Evolutionary conservation across 2,888 invertebrate species (phyloP).

Genomic region (Schrankia costaestrigalis): DNA sequence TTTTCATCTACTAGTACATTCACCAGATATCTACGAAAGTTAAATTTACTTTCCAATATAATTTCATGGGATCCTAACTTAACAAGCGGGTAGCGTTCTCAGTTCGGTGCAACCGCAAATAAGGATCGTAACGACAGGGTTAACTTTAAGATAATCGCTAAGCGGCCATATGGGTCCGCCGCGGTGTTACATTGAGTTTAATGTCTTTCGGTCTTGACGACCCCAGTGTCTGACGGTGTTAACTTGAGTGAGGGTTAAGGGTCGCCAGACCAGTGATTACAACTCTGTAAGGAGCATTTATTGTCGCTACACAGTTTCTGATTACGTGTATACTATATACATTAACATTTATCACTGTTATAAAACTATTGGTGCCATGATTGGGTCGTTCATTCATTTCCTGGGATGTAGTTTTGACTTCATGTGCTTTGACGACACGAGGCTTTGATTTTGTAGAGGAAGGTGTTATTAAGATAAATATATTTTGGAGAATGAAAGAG

Average conservation of each 20-base stretch:
- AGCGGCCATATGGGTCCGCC: slow-evolving; percentile 52
- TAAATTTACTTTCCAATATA: slow-evolving; percentile 27
- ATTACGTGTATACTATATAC: slow-evolving; percentile 41
- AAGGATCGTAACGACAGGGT: slow-evolving; percentile 69
- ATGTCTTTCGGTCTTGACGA: slow-evolving; percentile 61
- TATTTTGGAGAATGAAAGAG: too few relatives aligned
- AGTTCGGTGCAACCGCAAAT: slow-evolving; percentile 61
- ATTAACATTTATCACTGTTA: slow-evolving; percentile 26
- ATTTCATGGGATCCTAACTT: slow-evolving; percentile 38
- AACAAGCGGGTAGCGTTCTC: slow-evolving; percentile 36
- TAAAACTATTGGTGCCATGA: slow-evolving; percentile 22
- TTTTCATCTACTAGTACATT: slow-evolving; percentile 10
- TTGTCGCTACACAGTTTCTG: slow-evolving; percentile 48
- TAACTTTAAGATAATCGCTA: slow-evolving; percentile 72
- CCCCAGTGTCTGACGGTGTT: slow-evolving; percentile 45
- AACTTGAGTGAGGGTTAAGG: slow-evolving; percentile 52
- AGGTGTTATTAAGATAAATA: too few relatives aligned
- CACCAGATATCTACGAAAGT: slow-evolving; percentile 22
- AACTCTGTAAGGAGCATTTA: slow-evolving; percentile 44
- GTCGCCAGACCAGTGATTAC: slow-evolving; percentile 50
- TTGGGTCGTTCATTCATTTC: too few relatives aligned
- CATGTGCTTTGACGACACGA: too few relatives aligned
- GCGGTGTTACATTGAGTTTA: slow-evolving; percentile 59
- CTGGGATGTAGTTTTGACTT: too few relatives aligned
- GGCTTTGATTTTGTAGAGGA: too few relatives aligned